Conservation (phyloP, 2,797 vertebrate species). For the Oceanodroma leucorhoa region DNA sequence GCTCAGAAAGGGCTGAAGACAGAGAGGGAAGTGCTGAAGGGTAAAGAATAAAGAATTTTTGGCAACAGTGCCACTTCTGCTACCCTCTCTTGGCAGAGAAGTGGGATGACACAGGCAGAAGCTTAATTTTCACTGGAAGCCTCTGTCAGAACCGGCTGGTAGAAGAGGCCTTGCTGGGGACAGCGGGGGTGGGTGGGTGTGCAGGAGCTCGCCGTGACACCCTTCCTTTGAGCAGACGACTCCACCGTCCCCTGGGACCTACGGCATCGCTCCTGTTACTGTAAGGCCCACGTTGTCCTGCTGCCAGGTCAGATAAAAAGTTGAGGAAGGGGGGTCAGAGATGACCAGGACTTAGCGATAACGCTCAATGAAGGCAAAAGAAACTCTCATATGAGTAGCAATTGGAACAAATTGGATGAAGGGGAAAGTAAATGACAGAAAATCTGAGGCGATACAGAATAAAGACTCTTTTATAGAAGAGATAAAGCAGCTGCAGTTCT, state of each 20-base stretch:
- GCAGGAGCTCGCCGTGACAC: neutral
- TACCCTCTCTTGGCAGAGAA: neutral
- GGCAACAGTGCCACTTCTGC: neutral
- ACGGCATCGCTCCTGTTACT: neutral
- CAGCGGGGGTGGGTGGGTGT: neutral
- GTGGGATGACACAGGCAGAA: neutral
- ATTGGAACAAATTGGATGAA: fast-evolving
- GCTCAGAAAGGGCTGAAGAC: neutral
- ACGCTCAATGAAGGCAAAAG: neutral
- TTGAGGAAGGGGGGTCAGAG: fast-evolving
- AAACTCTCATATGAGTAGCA: fast-evolving
- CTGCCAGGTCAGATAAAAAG: neutral
- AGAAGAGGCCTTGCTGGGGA: neutral
- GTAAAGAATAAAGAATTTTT: neutral
- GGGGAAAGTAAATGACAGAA: neutral
- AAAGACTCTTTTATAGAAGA: constrained; percentile 11
- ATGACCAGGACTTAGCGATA: neutral
- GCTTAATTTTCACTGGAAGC: neutral
- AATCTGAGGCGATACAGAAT: neutral
- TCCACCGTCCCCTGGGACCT: neutral
- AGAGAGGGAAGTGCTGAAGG: neutral
- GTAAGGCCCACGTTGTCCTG: fast-evolving
- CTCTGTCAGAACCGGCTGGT: neutral
- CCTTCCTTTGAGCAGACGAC: neutral
- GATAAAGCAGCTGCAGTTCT: neutral